Conservation (phyloP, 2,888 invertebrate genomes). For the Hirtodrosophila cameraria region DNA sequence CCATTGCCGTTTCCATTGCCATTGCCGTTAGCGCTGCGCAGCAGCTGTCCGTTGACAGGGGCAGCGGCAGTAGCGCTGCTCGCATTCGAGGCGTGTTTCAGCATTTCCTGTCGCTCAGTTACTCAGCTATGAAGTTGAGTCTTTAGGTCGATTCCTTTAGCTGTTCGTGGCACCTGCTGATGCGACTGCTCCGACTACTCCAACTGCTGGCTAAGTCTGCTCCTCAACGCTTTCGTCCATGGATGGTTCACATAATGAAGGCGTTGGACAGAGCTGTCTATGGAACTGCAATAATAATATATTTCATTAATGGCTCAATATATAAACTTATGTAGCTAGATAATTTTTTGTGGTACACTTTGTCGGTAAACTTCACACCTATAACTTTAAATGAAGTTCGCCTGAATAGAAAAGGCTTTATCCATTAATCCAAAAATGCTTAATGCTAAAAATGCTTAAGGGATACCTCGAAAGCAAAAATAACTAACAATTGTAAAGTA, state of each 20-base stretch:
- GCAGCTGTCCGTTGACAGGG: constrained; percentile 61
- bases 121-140: no score
- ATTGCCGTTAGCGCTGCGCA: constrained; percentile 50
- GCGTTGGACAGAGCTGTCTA: constrained; percentile 6
- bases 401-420: no score
- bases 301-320: not conserved
- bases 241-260: constrained; percentile 49
- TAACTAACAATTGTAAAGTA: no score
- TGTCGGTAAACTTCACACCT: not conserved
- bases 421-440: no score
- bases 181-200: constrained; percentile 15
- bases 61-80: constrained; percentile 54
- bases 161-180: constrained; percentile 18
- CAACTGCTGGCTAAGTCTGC: constrained; percentile 29
- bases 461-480: no score
- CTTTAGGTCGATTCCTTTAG: not conserved
- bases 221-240: constrained; percentile 22
- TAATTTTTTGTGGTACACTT: not conserved
- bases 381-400: no score
- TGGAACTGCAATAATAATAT: constrained; percentile 24
- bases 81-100: constrained; percentile 81
- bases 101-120: constrained; percentile 65
- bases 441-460: no score
- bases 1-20: not conserved
- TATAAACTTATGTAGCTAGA: not conserved